Percentiles rank a stretch among this genome's conserved stretches.
phyloP scores from a whole-genome alignment of 2,797 vertebrate species.

The Cetoscarus ocellatus region DNA sequence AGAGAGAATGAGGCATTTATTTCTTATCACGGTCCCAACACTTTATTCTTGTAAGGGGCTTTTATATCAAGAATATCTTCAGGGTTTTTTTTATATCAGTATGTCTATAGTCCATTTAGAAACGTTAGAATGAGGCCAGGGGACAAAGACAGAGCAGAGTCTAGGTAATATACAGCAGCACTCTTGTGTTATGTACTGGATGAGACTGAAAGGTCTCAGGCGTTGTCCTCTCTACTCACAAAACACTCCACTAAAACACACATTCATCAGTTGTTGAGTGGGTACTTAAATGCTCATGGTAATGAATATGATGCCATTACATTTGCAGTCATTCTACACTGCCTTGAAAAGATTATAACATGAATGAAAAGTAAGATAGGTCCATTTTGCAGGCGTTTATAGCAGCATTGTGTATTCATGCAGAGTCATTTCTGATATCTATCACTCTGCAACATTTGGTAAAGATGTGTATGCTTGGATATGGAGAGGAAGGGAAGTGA shows the following conservation, averaged over 20 bases:
- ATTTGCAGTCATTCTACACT: conserved; percentile 41
- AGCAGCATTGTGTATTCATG: neutral
- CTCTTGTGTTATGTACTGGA: conserved; percentile 12
- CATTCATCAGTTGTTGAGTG: conserved; percentile 32
- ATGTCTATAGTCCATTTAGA: conserved; percentile 36
- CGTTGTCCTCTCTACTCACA: conserved; percentile 20
- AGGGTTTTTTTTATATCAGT: neutral
- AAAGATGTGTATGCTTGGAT: conserved; percentile 7
- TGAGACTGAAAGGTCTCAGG: conserved; percentile 25
- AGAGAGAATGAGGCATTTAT: conserved; percentile 72
- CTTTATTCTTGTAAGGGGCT: conserved; percentile 51
- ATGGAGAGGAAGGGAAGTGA: neutral
- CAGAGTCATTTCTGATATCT: conserved; percentile 11
- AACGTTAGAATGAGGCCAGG: conserved; percentile 41
- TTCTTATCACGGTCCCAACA: conserved; percentile 57
- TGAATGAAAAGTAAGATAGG: conserved; percentile 9
- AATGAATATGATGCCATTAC: conserved; percentile 28
- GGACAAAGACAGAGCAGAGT: conserved; percentile 33
- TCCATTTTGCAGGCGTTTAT: conserved; percentile 21
- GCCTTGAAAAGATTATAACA: conserved; percentile 20
- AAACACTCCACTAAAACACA: conserved; percentile 26
- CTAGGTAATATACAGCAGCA: conserved; percentile 8
- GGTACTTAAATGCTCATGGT: conserved; percentile 17
- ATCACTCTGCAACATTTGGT: conserved; percentile 1
- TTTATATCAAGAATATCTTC: conserved; percentile 45